Base-by-base conservation (phyloP, 1,140 invertebrate species). In the Holcopasites calliopsidis region DNA sequence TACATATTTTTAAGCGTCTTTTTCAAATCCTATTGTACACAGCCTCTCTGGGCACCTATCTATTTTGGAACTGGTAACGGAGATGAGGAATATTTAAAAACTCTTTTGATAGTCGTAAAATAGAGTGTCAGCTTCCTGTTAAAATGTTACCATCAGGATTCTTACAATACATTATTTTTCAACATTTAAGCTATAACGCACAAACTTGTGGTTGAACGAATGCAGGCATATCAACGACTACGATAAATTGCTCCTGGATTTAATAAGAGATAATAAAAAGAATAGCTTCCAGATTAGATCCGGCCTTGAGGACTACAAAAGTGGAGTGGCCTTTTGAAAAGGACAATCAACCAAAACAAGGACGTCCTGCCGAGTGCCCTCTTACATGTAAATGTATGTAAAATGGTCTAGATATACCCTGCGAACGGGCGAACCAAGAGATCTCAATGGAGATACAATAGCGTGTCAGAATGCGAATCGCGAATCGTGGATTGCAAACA, bases 341-440 rank as follows among this genome's bases (percentile, higher is more conserved):
- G 79, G 58, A 82, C 82, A 82, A 82, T 82, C 44, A 50, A 40
- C 23, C 35, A 13, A n/a, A n/a, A 10, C 80, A 82, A 82, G 80
- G 80, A 73, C 79, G 35, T 11, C 35, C 35, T 8, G 8, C 28
- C 35, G 68, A 60, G 49, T 72, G 47, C 44, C 60, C 60, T 52
- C 35, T 64, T 72, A 33, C 52, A 72, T 72, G 70, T 49, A 72
- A 72, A 72, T 72, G n/a, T 52, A 72, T 64, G 70, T 11, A 64
- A 64, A 72, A 72, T 38, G 58, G 18, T n/a, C 21, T 50, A 40
- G 70, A 62, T 52, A 50, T 21, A 28, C 16, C n/a, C 55, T 13
- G 28, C 21, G 31, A 35, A 31, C 42, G 28, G 1, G 47, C 13
- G 40, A 57, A 69, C 42, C 66, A 38, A 18, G 38, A 64, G 58